Percentiles rank a stretch among this genome's conserved stretches.
These are phyloP conservation scores for Cyanoderma ruficeps DNA, from an alignment of 2,113 vertebrate genomes.

Conservation along the genomic window DNA sequence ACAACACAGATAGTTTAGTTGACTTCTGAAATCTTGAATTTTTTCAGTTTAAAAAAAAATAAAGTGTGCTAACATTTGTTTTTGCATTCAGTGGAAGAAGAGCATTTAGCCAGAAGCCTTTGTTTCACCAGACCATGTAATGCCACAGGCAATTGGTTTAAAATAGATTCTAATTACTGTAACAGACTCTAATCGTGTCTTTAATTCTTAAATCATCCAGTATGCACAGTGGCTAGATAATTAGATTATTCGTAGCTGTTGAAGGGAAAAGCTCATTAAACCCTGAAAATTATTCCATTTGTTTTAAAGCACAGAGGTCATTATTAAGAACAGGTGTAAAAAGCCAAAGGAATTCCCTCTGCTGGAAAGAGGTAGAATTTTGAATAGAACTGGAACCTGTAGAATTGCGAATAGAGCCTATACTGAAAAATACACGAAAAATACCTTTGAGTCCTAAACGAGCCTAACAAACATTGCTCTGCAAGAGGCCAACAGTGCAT, in stretches of 20 bases:
- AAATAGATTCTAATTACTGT: conserved; percentile 59
- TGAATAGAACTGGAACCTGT: neutral
- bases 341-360: neutral
- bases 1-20: neutral
- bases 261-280: conserved; percentile 51
- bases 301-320: conserved; percentile 27
- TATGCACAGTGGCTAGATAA: conserved; percentile 15
- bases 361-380: neutral
- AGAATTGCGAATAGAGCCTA: neutral
- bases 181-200: conserved; percentile 55
- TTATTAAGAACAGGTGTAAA: conserved; percentile 30
- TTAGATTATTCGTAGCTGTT: conserved; percentile 60
- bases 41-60: neutral
- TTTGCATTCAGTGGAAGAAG: neutral
- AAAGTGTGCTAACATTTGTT: neutral
- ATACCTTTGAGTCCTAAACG: neutral
- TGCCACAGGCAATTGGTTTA: conserved; percentile 55
- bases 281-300: conserved; percentile 29
- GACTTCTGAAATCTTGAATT: neutral
- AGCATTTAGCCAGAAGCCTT: conserved; percentile 8
- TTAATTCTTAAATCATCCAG: conserved; percentile 63
- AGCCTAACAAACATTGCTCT: neutral
- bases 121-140: conserved; percentile 27
- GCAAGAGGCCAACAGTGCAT: neutral
- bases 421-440: neutral